Conservation (phyloP, 2,113 vertebrate genomes). For the Melanerpes formicivorus region DNA sequence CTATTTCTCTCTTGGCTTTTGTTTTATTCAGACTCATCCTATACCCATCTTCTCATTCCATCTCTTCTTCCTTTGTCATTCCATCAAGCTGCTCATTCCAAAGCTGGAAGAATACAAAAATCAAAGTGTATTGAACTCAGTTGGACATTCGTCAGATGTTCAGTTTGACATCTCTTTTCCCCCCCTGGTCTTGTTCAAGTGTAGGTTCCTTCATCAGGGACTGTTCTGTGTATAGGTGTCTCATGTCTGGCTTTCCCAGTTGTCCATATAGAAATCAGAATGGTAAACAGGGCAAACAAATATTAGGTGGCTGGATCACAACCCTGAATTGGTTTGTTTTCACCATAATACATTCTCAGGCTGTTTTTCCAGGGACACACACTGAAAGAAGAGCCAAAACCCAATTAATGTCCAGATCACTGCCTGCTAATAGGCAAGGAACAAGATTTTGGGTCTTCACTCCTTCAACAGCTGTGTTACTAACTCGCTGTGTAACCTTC, state of each 20-base stretch:
- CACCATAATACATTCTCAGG: not conserved
- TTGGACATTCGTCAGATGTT: not conserved
- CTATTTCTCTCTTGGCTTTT: not conserved
- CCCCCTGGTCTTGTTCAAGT: not conserved
- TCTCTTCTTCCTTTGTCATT: not conserved
- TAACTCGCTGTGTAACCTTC: conserved; percentile 54
- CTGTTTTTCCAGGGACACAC: not conserved
- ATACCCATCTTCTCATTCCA: not conserved
- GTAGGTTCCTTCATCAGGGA: not conserved
- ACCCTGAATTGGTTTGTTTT: not conserved
- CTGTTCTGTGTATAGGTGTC: not conserved
- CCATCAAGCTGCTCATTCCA: not conserved
- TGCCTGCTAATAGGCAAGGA: conserved; percentile 20
- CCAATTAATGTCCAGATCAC: not conserved
- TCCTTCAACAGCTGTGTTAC: conserved; percentile 26
- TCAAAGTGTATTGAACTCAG: not conserved
- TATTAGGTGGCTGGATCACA: not conserved
- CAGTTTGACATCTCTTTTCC: not conserved
- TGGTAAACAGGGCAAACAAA: not conserved
- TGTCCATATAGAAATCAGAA: not conserved
- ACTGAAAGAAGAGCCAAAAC: not conserved
- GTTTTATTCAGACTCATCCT: not conserved
- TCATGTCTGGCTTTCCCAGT: not conserved
- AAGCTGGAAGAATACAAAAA: not conserved
- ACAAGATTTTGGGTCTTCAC: conserved; percentile 23